A percentile compares a stretch with the other conserved stretches of the same genome.
Evolutionary conservation across 2,888 invertebrate genomes (phyloP).

Genomic region (Drosophila parthenogenetica): DNA sequence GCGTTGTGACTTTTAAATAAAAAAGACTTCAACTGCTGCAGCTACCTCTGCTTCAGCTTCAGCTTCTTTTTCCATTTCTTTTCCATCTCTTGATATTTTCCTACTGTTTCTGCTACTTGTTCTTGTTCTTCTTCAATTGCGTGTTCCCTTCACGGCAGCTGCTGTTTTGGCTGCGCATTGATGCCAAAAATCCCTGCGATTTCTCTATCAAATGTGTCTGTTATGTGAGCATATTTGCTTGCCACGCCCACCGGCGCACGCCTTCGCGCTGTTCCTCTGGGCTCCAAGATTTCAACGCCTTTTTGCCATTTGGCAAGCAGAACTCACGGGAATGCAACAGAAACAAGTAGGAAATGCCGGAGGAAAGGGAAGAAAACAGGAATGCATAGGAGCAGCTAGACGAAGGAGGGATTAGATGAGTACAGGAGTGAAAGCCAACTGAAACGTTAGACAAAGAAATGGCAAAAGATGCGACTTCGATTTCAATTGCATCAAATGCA

Average conservation of each 20-base stretch:
- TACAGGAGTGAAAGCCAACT: not conserved
- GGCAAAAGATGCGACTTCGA: constrained; percentile 64
- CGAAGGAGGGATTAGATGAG: not conserved
- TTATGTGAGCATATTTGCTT: constrained; percentile 54
- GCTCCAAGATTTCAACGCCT: constrained; percentile 34
- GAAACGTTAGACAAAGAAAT: constrained; percentile 31
- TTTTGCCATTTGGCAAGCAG: constrained; percentile 36
- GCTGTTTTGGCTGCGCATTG: constrained; percentile 52
- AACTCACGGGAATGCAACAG: not conserved
- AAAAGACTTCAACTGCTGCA: constrained; percentile 21
- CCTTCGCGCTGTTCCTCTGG: not conserved
- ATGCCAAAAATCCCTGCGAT: constrained; percentile 69
- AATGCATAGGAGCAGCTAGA: not conserved
- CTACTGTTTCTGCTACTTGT: constrained; percentile 7
- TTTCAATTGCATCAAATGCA: constrained; percentile 72
- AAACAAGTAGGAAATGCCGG: not conserved
- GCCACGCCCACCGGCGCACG: constrained; percentile 39
- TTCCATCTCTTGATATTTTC: not conserved
- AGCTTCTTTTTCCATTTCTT: constrained; percentile 1
- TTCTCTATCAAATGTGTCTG: constrained; percentile 56
- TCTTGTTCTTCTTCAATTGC: not conserved
- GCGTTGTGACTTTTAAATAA: constrained; percentile 60
- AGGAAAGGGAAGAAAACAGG: not conserved
- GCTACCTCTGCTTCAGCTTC: constrained; percentile 12
- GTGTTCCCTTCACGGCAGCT: constrained; percentile 2